phyloP scores from a whole-genome alignment of 37 sponge, comb jelly and placozoan genomes.

The Lycopodina hypogea region DNA sequence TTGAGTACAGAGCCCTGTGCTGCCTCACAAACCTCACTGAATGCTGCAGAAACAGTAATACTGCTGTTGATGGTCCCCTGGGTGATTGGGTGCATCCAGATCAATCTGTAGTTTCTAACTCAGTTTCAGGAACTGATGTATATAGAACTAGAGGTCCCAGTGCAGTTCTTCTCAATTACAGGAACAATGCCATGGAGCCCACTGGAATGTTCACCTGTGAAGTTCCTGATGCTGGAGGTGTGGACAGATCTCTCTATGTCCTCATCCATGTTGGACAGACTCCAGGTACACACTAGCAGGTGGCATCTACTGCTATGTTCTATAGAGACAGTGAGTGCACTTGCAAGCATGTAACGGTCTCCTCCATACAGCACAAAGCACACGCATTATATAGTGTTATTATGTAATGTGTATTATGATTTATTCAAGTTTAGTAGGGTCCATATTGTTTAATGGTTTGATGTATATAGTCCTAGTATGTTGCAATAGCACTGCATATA shows the following conservation, averaged over 20 bases:
- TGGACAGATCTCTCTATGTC: not conserved
- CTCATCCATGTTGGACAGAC: not conserved
- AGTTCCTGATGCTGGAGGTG: slow-evolving; percentile 5
- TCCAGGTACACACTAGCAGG: not conserved
- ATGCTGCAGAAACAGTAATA: not conserved
- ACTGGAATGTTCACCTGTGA: slow-evolving; percentile 32
- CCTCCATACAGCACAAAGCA: no score
- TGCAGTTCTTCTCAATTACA: not conserved
- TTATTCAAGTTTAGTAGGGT: no score
- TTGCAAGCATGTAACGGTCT: no score
- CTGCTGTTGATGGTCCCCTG: not conserved
- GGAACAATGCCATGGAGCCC: not conserved
- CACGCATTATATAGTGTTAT: no score
- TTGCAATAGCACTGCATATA: no score
- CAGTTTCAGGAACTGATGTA: not conserved
- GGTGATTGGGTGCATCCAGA: not conserved
- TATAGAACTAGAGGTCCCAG: not conserved
- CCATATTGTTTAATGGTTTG: no score
- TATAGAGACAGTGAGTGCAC: not conserved
- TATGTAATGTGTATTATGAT: no score
- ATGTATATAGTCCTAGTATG: no score
- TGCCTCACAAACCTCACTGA: not conserved
- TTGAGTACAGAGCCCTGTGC: slow-evolving; percentile 5
- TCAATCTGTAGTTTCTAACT: not conserved
- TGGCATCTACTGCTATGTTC: not conserved